Base-by-base conservation (phyloP, 2,797 vertebrate genomes). In the Eulemur albifrons region DNA sequence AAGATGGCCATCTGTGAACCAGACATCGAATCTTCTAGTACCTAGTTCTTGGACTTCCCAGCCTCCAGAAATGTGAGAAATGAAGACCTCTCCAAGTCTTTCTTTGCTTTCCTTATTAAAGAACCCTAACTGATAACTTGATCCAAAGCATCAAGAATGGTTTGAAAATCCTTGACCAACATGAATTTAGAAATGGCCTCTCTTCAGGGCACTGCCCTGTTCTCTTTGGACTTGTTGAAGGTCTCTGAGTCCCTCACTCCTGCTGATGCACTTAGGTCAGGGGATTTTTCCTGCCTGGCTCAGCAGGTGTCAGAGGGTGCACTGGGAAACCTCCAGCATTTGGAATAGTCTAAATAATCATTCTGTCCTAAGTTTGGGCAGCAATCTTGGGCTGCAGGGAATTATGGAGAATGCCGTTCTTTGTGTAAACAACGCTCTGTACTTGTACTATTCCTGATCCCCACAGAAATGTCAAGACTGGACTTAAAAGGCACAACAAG, bases 141-240 rank as follows among this genome's bases (percentile, higher is more conserved):
- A 90, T 15, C 59, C 11, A 25, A n/a, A 32, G 17, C 50, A 18
- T 23, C 15, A 52, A 52, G 85, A 82, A 63, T 35, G 32, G 21
- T 30, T 43, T 75, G 50, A 70, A 88, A 89, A n/a, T 35, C 30
- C 15, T 86, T n/a, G 45, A 8, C 15, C 50, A n/a, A 9, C 11
- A 7, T 0, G 6, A 2, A 13, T 1, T 5, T 2, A 43, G 35
- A 63, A 45, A 52, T 0, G 0, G 14, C 48, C 23, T 86, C 3
- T 23, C 25, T 38, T 87, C 0, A 0, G 43, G 6, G 4, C 14
- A 20, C 21, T 40, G 17, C 32, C 8, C 5, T 52, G 2, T n/a
- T 76, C 77, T 54, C 54, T 48, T 25, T 25, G 20, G 30, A 70
- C 25, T 65, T 7, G 9, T 50, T 67, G 27, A 45, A 38, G 5